Evolutionary conservation across 2,888 invertebrate genomes (phyloP).

Genomic region (Acrobasis consociella): DNA sequence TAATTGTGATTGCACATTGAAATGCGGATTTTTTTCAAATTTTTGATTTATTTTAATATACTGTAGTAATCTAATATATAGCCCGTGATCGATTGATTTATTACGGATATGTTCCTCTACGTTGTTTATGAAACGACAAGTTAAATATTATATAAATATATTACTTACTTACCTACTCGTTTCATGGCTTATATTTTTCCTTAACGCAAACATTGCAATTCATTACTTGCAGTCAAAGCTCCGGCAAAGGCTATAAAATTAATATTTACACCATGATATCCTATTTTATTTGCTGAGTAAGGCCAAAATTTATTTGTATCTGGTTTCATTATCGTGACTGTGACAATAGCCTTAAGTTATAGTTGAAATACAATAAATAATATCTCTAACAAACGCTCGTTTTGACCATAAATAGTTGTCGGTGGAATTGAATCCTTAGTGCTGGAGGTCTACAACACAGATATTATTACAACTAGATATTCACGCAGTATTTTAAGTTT

Average conservation of each 20-base stretch:
- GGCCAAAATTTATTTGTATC: conserved; percentile 12
- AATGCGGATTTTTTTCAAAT: too few species aligned
- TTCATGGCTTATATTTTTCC: background rate
- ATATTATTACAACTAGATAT: background rate
- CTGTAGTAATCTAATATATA: too few species aligned
- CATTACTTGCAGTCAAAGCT: background rate
- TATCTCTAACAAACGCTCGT: conserved; percentile 22
- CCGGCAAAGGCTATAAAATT: background rate
- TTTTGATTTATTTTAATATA: too few species aligned
- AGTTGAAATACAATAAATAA: conserved; percentile 19
- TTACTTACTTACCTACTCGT: background rate
- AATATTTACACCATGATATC: conserved; percentile 5
- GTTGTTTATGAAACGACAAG: too few species aligned
- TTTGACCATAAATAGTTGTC: conserved; percentile 20
- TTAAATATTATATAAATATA: too few species aligned
- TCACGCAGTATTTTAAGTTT: background rate
- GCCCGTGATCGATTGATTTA: too few species aligned
- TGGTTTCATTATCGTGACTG: conserved; percentile 16
- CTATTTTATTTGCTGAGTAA: conserved; percentile 2
- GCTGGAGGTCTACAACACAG: conserved; percentile 14
- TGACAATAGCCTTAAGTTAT: conserved; percentile 17
- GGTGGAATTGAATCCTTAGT: conserved; percentile 19
- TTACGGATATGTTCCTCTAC: too few species aligned
- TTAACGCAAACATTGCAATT: background rate
- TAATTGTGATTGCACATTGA: too few species aligned